Conservation (phyloP, 2,888 invertebrate species). For the Drosophila borealis region DNA sequence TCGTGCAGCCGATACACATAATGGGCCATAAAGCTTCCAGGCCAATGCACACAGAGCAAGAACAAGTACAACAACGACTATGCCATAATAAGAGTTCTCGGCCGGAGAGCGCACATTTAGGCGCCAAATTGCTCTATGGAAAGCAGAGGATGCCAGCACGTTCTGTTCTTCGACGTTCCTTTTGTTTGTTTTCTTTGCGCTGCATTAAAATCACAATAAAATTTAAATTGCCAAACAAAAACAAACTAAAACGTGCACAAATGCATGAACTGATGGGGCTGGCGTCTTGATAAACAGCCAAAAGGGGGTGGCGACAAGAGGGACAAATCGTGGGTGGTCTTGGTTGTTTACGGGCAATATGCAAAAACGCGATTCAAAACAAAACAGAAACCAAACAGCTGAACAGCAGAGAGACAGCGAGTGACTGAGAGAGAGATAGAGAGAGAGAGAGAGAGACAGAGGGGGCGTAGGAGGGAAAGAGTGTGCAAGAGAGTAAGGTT, state of each 20-base stretch:
- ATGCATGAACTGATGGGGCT: slow-evolving; percentile 42
- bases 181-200: slow-evolving; percentile 42
- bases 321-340: slow-evolving; percentile 4
- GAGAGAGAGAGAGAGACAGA: slow-evolving; percentile 1
- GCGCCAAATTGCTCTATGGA: slow-evolving; percentile 58
- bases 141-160: slow-evolving; percentile 38
- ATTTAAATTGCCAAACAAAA: slow-evolving; percentile 65
- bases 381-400: slow-evolving; percentile 72
- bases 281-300: slow-evolving; percentile 28
- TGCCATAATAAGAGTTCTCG: slow-evolving; percentile 27
- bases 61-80: slow-evolving; percentile 1
- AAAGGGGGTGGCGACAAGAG: slow-evolving; percentile 5
- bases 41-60: slow-evolving; percentile 32
- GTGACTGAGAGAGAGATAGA: slow-evolving; percentile 4
- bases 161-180: slow-evolving; percentile 17
- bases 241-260: slow-evolving; percentile 50
- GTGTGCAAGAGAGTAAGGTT: slow-evolving; percentile 26
- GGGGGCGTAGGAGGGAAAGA: not conserved
- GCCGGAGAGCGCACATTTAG: slow-evolving; percentile 36
- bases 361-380: slow-evolving; percentile 64
- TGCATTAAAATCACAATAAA: slow-evolving; percentile 70
- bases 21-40: slow-evolving; percentile 11
- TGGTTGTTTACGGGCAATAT: slow-evolving; percentile 45
- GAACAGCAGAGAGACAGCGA: slow-evolving; percentile 16
- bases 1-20: too few species aligned